Conservation (phyloP, 2,113 vertebrate genomes). For the Gobio gobio region DNA sequence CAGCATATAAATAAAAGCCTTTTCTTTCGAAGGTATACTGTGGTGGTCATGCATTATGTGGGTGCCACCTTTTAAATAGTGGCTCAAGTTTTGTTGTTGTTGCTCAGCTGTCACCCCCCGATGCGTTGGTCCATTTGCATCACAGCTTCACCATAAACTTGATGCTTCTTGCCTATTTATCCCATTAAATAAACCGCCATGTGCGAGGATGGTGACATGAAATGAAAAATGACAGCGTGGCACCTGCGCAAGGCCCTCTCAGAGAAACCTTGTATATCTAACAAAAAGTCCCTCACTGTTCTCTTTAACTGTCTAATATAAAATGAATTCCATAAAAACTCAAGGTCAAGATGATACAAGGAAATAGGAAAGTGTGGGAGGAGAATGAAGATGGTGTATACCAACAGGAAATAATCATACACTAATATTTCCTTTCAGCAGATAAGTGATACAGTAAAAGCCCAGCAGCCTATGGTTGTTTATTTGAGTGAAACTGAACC, state of each 20-base stretch:
- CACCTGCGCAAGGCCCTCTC: slow-evolving; percentile 11
- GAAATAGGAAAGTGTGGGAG: slow-evolving; percentile 50
- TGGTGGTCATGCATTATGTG: slow-evolving; percentile 13
- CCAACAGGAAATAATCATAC: background rate
- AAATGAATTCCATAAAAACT: slow-evolving; percentile 26
- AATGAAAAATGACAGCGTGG: slow-evolving; percentile 1
- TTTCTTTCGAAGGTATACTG: slow-evolving; percentile 19
- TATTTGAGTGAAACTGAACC: background rate
- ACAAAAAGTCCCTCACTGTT: background rate
- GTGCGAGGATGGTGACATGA: background rate
- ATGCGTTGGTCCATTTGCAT: background rate
- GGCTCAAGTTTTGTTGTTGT: slow-evolving; percentile 28
- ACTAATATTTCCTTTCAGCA: background rate
- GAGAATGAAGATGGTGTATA: background rate
- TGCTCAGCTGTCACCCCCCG: slow-evolving; percentile 40
- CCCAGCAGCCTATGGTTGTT: background rate
- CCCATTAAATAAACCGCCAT: background rate
- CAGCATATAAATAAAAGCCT: slow-evolving; percentile 38
- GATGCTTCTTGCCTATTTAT: slow-evolving; percentile 1
- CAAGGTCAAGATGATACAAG: slow-evolving; percentile 34
- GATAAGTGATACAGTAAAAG: slow-evolving; percentile 1
- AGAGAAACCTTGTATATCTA: background rate
- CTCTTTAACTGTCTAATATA: background rate
- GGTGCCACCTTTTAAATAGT: slow-evolving; percentile 40
- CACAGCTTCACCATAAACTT: slow-evolving; percentile 8